Conservation (phyloP, 1,140 invertebrate species). For the Babylonia areolata region DNA sequence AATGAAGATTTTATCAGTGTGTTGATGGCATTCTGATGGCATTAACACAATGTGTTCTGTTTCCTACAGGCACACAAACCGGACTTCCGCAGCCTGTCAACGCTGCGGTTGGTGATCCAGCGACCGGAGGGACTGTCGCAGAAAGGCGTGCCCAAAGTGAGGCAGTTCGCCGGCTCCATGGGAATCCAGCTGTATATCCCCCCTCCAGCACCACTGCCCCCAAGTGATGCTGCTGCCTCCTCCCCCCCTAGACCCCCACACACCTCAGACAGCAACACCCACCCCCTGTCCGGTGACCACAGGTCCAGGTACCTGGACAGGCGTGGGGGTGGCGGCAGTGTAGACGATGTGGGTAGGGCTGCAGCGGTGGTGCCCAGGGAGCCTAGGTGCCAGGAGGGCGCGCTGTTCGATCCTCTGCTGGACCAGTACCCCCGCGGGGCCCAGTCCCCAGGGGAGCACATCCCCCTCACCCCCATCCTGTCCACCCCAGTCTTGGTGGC, state of each 20-base stretch:
- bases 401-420: background rate
- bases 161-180: background rate
- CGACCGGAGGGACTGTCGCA: conserved; percentile 12
- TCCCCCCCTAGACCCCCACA: background rate
- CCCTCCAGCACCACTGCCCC: background rate
- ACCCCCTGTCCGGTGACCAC: background rate
- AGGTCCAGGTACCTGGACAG: background rate
- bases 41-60: no score
- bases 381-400: background rate
- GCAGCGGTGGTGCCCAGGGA: background rate
- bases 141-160: background rate
- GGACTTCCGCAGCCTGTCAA: conserved; percentile 22
- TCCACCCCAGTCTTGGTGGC: background rate
- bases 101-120: conserved; percentile 29
- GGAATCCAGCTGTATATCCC: background rate
- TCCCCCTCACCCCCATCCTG: background rate
- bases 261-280: background rate
- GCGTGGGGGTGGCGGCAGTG: background rate
- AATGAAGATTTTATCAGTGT: no score
- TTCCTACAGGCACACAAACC: conserved; percentile 9
- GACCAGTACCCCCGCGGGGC: conserved; percentile 7
- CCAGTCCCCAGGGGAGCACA: conserved; percentile 28
- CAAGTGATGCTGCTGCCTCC: background rate
- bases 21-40: no score
- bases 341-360: background rate